Conservation (phyloP, 2,888 invertebrate genomes). For the Deroplatys truncata region DNA sequence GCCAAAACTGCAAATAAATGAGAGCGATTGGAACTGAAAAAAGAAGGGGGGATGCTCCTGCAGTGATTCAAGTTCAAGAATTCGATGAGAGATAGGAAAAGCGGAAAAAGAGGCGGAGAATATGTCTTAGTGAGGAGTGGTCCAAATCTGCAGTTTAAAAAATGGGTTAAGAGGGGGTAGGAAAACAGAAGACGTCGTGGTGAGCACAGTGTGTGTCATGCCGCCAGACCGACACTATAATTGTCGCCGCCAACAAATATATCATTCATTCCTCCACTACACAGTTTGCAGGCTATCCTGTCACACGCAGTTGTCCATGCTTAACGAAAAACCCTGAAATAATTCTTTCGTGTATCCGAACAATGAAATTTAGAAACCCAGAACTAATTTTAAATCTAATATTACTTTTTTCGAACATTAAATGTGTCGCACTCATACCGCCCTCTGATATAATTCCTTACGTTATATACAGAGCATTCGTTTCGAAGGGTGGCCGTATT, state of each 20-base stretch:
- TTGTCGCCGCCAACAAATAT: slow-evolving; percentile 1
- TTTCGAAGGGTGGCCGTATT: too few relatives aligned
- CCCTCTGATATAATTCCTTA: too few relatives aligned
- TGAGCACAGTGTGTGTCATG: neutral
- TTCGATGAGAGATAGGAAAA: neutral
- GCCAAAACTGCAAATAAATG: neutral
- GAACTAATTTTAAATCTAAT: too few relatives aligned
- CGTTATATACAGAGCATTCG: too few relatives aligned
- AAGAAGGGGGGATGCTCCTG: neutral
- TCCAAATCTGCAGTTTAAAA: neutral
- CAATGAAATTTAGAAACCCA: too few relatives aligned
- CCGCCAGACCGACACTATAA: neutral
- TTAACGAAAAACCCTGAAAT: neutral
- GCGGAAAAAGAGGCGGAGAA: neutral
- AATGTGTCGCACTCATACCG: too few relatives aligned
- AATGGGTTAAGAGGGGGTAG: neutral
- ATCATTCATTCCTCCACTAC: neutral
- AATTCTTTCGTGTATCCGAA: too few relatives aligned
- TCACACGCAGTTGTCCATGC: neutral
- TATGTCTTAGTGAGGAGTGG: neutral
- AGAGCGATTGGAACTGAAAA: neutral
- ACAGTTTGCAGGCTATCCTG: neutral
- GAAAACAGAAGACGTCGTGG: neutral
- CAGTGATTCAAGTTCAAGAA: neutral
- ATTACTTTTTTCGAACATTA: too few relatives aligned